Evolutionary conservation across 2,888 invertebrate genomes (phyloP).

Genomic region (Microchrysa polita): DNA sequence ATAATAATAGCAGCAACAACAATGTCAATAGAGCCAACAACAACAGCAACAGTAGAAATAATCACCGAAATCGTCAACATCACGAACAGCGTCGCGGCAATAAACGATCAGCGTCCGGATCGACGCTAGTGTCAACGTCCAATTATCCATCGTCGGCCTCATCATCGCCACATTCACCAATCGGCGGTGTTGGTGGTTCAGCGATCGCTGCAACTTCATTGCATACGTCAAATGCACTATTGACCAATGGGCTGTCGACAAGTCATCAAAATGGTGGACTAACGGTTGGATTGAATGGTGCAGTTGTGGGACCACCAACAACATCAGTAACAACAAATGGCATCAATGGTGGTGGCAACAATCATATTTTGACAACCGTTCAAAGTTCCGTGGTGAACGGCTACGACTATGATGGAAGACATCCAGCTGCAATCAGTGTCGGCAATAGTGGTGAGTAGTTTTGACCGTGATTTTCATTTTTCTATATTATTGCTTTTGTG

Average conservation of each 20-base stretch:
- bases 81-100: conserved; percentile 27
- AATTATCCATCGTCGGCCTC: conserved; percentile 11
- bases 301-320: conserved; percentile 3
- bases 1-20: conserved; percentile 42
- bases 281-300: conserved; percentile 1
- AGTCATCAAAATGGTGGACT: neutral
- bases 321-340: conserved; percentile 8
- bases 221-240: neutral
- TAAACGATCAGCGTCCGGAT: conserved; percentile 10
- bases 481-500: no score
- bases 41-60: conserved; percentile 43
- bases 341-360: conserved; percentile 2
- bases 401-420: conserved; percentile 29
- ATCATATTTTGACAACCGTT: conserved; percentile 23
- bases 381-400: neutral
- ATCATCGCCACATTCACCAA: conserved; percentile 46
- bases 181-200: conserved; percentile 20
- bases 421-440: conserved; percentile 43
- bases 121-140: neutral
- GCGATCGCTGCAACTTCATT: neutral
- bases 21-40: conserved; percentile 44
- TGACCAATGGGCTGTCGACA: conserved; percentile 6
- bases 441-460: conserved; percentile 29
- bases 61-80: conserved; percentile 39
- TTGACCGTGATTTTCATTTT: no score